phyloP scores from a whole-genome alignment of 2,888 invertebrate genomes.

The Salpingus planirostris region DNA sequence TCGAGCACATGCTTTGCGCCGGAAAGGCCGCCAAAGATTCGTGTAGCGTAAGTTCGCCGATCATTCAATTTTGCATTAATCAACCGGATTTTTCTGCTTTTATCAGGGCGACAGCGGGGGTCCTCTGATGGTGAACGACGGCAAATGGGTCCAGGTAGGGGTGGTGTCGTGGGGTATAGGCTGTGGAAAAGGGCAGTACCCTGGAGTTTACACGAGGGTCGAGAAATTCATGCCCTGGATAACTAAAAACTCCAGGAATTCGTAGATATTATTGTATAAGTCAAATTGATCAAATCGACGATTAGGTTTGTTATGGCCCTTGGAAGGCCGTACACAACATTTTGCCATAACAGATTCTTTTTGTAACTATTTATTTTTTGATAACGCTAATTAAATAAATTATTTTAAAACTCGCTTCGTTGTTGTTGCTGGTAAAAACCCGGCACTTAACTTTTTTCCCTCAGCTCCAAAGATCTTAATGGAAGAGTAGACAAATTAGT shows the following conservation, averaged over 20 bases:
- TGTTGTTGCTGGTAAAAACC: too few species aligned
- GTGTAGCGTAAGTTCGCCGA: conserved; percentile 83
- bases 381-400: not conserved
- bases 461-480: too few species aligned
- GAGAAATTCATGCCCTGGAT: conserved; percentile 81
- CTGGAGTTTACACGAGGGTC: conserved; percentile 82
- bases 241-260: conserved; percentile 69
- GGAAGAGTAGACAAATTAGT: too few species aligned
- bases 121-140: conserved; percentile 71
- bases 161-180: conserved; percentile 90
- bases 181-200: conserved; percentile 85
- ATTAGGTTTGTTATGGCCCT: too few species aligned
- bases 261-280: too few species aligned
- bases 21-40: conserved; percentile 78
- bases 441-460: too few species aligned
- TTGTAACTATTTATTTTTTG: conserved; percentile 1
- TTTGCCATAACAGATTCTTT: not conserved
- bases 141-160: conserved; percentile 75
- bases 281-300: too few species aligned
- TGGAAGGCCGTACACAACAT: conserved; percentile 2
- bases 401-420: too few species aligned
- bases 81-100: not conserved
- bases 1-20: conserved; percentile 81
- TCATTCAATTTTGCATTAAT: not conserved
- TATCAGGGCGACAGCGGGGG: conserved; percentile 82